These are phyloP conservation scores for Cydia strobilella DNA, from an alignment of 1,140 invertebrate genomes.

Conservation along the genomic window DNA sequence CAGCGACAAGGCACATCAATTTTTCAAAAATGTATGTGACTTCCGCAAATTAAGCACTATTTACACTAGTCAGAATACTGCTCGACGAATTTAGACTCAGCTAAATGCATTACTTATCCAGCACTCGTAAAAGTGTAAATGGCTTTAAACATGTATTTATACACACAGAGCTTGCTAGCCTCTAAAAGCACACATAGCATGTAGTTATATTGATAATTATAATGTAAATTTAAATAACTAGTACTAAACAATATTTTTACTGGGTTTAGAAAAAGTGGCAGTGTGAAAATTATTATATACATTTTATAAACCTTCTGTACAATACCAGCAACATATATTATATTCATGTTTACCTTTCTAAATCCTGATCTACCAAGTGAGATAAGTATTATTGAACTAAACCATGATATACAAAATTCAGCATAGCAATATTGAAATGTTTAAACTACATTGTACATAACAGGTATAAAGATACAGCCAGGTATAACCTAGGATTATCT, in stretches of 20 bases:
- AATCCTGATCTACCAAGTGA: background rate
- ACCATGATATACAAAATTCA: background rate
- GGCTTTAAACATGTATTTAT: background rate
- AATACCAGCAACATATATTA: background rate
- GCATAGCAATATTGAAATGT: background rate
- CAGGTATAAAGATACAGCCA: background rate
- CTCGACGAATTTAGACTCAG: background rate
- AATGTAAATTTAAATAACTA: background rate
- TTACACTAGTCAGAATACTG: constrained; percentile 1
- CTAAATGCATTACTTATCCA: background rate
- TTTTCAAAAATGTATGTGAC: background rate
- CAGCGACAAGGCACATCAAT: background rate
- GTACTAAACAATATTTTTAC: background rate
- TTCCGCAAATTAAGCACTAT: background rate
- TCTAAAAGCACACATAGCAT: background rate
- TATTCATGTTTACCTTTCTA: background rate
- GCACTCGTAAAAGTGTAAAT: background rate
- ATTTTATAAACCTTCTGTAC: background rate
- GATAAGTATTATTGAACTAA: background rate
- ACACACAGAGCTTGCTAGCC: background rate
- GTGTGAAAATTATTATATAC: background rate
- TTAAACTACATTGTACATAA: constrained; percentile 7
- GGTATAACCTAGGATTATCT: background rate
- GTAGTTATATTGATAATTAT: background rate
- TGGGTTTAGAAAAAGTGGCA: constrained; percentile 10